Evolutionary conservation across 2,113 vertebrate genomes (phyloP), one percentile per base, ranked within the genome.

Genomic region (Tinamus guttatus): DNA sequence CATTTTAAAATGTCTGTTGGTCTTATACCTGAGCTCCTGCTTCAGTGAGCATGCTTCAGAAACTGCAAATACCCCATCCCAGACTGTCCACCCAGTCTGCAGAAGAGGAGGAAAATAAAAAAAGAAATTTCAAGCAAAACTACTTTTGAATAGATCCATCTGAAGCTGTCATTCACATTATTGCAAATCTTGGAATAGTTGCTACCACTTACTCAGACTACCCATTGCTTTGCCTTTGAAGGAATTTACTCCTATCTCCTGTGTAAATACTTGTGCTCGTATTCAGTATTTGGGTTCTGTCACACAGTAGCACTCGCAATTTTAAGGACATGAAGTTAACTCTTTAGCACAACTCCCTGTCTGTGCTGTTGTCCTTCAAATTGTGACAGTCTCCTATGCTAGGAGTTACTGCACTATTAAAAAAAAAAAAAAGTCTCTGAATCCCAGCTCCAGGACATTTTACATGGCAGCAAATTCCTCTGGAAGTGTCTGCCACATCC

Each of bases 1-100:
- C 87, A 36, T 85, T 95, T 89, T 56, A 59, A 94, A 94, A 95
- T 85, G 84, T 69, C 91, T 87, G 79, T 95, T 63, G n/a, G 84
- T 95, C 87, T 89, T 82, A 43, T 4, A 67, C 70, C 89, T 77
- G 67, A 91, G 87, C 54, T 90, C 51, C 76, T 34, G 86, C 73
- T 91, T 92, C 84, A 62, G 49, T 24, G 21, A 13, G 36, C 38
- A 40, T 68, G 5, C 1, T 32, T 91, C 80, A 78, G 81, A 92
- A 59, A 0, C 43, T 83, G 81, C 17, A 89, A 78, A 87, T 28
- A 47, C n/a, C 54, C 54, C 15, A 36, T 21, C 24, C n/a, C 28
- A 45, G 24, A 21, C 45, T 59, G 15, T 41, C 49, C 81, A 16
- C 52, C 52, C 49, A 51, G 58, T 67, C 56, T 65, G 85, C 81